Base-by-base conservation (phyloP, 1,140 invertebrate genomes). In the Drosophila sp. region DNA sequence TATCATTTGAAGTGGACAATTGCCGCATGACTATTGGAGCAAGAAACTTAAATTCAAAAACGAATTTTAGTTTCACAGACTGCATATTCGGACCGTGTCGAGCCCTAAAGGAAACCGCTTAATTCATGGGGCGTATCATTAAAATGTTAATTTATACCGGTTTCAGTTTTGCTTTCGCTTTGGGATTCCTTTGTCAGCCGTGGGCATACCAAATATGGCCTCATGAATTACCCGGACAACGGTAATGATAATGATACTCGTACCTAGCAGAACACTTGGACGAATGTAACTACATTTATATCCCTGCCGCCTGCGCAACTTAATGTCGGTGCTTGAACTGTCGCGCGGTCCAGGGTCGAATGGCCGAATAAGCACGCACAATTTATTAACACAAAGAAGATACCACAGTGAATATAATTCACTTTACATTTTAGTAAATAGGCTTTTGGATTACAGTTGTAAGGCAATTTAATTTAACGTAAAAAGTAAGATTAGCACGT, bases 131-230 rank as follows among this genome's bases (percentile, higher is more conserved):
- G n/a, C 45, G 51, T 58, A 43, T 63, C 50, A 63, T 56, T 74
- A 38, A 70, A 70, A 80, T 76, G 78, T 63, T 64, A 64, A 71
- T 71, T 56, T 64, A 40, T 71, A 34, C 51, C 8, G 18, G 8
- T 32, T 36, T 34, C 7, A 32, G 41, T 29, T 62, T 21, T 27
- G 43, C 16, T 18, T 16, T 21, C 29, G 34, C 18, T 18, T 48
- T 25, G 18, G 27, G 29, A 11, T 48, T 32, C 50, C 25, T 32
- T 16, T 48, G 32, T 14, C 21, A 16, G 64, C 25, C 25, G 7
- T 11, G 11, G 41, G 25, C 38, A 64, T 56, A 41, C 64, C 34
- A 57, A 65, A 72, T 65, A 41, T 40, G 43, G 51, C 38, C 18
- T 51, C 41, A 66, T 59, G n/a, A n/a, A n/a, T 72, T 66, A 43